A percentile compares a stretch with the other conserved stretches of the same genome.
phyloP scores from a whole-genome alignment of 2,113 vertebrate species.

The Talpa occidentalis region DNA sequence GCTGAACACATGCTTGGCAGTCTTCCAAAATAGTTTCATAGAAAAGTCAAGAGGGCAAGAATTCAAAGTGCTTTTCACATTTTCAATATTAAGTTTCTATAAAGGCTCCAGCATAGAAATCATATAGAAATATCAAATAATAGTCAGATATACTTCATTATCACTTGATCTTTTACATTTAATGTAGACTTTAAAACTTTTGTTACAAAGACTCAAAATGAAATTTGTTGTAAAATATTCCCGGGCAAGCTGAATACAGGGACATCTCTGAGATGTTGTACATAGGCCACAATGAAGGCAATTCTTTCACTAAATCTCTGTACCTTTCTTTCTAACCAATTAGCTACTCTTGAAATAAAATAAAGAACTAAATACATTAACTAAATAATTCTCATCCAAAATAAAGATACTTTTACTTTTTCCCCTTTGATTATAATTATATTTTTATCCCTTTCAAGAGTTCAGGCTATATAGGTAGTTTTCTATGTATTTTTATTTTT shows the following conservation, averaged over 20 bases:
- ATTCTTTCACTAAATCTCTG: not conserved
- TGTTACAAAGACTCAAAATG: not conserved
- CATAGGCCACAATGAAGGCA: not conserved
- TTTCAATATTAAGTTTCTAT: conserved; percentile 45
- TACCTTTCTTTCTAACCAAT: not conserved
- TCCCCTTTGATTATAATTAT: not conserved
- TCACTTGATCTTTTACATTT: not conserved
- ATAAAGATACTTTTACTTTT: not conserved
- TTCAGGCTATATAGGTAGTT: not conserved
- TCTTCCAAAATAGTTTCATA: conserved; percentile 80
- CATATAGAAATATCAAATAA: not conserved
- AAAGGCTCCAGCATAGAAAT: not conserved
- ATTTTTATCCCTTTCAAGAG: not conserved
- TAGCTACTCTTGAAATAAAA: not conserved
- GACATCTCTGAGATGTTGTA: not conserved
- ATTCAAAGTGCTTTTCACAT: conserved; percentile 55
- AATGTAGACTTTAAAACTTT: conserved; percentile 28
- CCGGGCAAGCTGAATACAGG: not conserved
- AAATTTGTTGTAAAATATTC: conserved; percentile 22
- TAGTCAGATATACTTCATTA: not conserved
- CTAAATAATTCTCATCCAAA: not conserved
- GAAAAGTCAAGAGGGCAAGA: conserved; percentile 67
- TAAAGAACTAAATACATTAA: not conserved
- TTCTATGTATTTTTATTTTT: not conserved
- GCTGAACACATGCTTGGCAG: conserved; percentile 81